These are phyloP conservation scores for Papilio protenor DNA, from an alignment of 2,888 invertebrate genomes.

Conservation along the genomic window DNA sequence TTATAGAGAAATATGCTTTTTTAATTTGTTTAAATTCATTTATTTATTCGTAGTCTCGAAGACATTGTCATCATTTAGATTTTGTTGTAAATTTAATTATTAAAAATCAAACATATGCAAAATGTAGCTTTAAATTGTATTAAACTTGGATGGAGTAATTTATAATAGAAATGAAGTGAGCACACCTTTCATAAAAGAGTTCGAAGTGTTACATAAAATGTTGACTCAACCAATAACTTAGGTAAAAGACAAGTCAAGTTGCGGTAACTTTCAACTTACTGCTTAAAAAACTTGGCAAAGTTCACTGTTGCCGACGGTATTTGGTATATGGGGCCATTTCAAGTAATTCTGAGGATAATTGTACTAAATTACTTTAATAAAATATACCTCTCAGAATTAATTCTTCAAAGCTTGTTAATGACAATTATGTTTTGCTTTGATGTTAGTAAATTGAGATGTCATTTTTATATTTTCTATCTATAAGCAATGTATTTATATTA, in stretches of 20 bases:
- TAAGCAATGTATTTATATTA: not conserved
- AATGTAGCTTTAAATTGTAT: not conserved
- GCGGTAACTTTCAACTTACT: slow-evolving; percentile 32
- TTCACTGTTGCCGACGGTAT: slow-evolving; percentile 17
- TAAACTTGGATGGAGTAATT: not conserved
- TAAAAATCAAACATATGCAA: too few species aligned
- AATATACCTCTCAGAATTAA: not conserved
- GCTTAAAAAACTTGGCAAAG: slow-evolving; percentile 32
- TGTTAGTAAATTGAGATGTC: not conserved
- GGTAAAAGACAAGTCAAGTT: slow-evolving; percentile 19
- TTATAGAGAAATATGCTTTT: too few species aligned
- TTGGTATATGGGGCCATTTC: slow-evolving; percentile 17
- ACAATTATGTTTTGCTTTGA: not conserved
- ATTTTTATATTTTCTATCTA: not conserved
- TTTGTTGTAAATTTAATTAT: too few species aligned
- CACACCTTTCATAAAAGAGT: not conserved
- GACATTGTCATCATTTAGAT: too few species aligned
- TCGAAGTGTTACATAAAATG: slow-evolving; percentile 42
- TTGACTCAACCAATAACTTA: slow-evolving; percentile 1
- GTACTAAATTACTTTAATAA: slow-evolving; percentile 3
- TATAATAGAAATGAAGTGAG: not conserved
- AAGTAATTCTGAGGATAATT: slow-evolving; percentile 14
- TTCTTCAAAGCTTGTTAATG: not conserved
- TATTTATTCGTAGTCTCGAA: too few species aligned
- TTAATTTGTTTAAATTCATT: too few species aligned